A percentile compares a stretch with the other conserved stretches of the same genome.
phyloP scores from a whole-genome alignment of 1,140 invertebrate genomes.

The Vanessa atalanta region DNA sequence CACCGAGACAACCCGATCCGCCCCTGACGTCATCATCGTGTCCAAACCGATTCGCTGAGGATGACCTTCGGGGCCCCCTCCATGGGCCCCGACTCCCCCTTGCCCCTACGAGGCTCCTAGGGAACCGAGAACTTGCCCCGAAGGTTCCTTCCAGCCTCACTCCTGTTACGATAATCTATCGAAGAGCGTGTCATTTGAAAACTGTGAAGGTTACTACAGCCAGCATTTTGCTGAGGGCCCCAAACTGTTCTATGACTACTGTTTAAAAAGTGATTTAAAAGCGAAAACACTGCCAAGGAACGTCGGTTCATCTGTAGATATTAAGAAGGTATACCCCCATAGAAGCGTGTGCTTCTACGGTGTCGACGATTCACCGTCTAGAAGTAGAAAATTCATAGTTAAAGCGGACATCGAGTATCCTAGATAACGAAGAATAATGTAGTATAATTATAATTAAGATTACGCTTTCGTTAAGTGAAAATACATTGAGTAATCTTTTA shows the following conservation, averaged over 20 bases:
- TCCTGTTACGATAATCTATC: slow-evolving; percentile 49
- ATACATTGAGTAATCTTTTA: background rate
- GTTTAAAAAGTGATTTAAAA: slow-evolving; percentile 70
- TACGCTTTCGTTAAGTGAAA: background rate
- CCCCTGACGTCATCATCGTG: slow-evolving; percentile 89
- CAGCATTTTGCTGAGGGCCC: slow-evolving; percentile 68
- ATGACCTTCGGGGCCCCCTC: slow-evolving; percentile 70
- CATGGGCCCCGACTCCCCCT: slow-evolving; percentile 70
- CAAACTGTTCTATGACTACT: slow-evolving; percentile 69
- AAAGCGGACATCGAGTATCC: slow-evolving; percentile 63
- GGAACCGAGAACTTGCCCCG: slow-evolving; percentile 62
- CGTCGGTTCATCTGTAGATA: slow-evolving; percentile 61
- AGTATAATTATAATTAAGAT: background rate
- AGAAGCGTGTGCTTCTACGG: slow-evolving; percentile 67
- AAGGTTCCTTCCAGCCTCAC: slow-evolving; percentile 62
- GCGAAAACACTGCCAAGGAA: slow-evolving; percentile 70
- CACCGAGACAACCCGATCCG: slow-evolving; percentile 90
- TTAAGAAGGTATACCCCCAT: slow-evolving; percentile 56
- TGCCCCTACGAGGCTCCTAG: slow-evolving; percentile 48
- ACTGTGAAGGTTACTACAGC: slow-evolving; percentile 68
- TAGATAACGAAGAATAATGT: slow-evolving; percentile 59
- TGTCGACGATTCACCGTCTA: slow-evolving; percentile 43
- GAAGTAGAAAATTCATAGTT: slow-evolving; percentile 53
- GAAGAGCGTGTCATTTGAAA: slow-evolving; percentile 60
- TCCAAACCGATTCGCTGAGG: slow-evolving; percentile 78